phyloP scores from a whole-genome alignment of 2,113 vertebrate genomes.

The Cyprinodon tularosa region DNA sequence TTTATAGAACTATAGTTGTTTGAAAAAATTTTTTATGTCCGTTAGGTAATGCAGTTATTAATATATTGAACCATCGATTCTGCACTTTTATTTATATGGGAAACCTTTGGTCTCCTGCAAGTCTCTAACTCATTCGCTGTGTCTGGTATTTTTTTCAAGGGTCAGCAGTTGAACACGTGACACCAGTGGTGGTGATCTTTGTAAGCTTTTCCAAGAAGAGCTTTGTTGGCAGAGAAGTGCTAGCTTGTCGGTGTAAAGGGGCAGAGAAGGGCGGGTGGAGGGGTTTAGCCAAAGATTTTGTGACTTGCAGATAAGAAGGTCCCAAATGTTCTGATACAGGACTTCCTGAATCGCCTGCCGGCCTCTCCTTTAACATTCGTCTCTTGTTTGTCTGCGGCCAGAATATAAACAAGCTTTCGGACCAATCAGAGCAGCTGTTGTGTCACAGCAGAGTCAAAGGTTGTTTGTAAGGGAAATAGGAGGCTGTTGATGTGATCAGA shows the following conservation, averaged over 20 bases:
- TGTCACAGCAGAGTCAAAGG: slow-evolving; percentile 48
- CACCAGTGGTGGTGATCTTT: slow-evolving; percentile 37
- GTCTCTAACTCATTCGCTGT: slow-evolving; percentile 9
- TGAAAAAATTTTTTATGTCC: background rate
- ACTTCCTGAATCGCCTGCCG: slow-evolving; percentile 51
- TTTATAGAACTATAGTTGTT: background rate
- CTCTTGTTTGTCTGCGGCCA: slow-evolving; percentile 58
- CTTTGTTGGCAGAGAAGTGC: slow-evolving; percentile 57
- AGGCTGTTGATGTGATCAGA: slow-evolving; percentile 17
- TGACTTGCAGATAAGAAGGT: slow-evolving; percentile 37
- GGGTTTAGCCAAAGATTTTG: slow-evolving; percentile 27
- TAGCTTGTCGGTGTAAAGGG: slow-evolving; percentile 18
- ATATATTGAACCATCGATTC: background rate
- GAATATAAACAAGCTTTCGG: slow-evolving; percentile 45
- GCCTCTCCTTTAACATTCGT: slow-evolving; percentile 43
- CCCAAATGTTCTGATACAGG: slow-evolving; percentile 41
- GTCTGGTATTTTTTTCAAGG: slow-evolving; percentile 50
- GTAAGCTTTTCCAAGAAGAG: slow-evolving; percentile 66
- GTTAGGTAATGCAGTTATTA: background rate
- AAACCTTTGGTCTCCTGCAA: background rate
- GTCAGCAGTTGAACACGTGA: slow-evolving; percentile 64
- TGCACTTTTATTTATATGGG: background rate
- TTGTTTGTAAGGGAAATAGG: slow-evolving; percentile 46
- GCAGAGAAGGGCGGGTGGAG: background rate
- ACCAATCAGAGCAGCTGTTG: slow-evolving; percentile 36